Conservation (phyloP, 2,113 vertebrate genomes). For the Thunnus maccoyii region DNA sequence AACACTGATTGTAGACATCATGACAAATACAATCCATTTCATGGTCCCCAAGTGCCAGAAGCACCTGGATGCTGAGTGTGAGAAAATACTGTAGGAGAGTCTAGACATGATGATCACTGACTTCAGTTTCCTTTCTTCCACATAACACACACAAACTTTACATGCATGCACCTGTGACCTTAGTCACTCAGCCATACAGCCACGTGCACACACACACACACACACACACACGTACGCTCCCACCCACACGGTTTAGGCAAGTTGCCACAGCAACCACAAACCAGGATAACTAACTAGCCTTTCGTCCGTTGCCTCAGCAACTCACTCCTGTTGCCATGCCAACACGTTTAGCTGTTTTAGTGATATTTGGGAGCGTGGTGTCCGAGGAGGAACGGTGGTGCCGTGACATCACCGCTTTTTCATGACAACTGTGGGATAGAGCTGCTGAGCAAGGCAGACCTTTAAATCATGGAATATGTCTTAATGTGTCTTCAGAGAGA, state of each 20-base stretch:
- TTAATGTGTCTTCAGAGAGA: slow-evolving; percentile 79
- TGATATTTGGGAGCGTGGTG: slow-evolving; percentile 59
- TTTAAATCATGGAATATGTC: slow-evolving; percentile 76
- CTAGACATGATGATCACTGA: slow-evolving; percentile 48
- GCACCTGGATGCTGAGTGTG: slow-evolving; percentile 69
- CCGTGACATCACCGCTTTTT: slow-evolving; percentile 80
- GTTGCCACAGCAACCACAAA: slow-evolving; percentile 29
- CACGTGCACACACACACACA: slow-evolving; percentile 4
- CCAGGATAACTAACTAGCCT: slow-evolving; percentile 17
- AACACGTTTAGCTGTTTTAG: slow-evolving; percentile 62
- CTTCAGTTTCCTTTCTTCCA: slow-evolving; percentile 28
- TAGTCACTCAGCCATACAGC: slow-evolving; percentile 30
- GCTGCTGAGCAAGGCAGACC: slow-evolving; percentile 71
- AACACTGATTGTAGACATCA: slow-evolving; percentile 52
- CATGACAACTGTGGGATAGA: slow-evolving; percentile 74
- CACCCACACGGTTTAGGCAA: slow-evolving; percentile 38
- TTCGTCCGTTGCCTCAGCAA: slow-evolving; percentile 28
- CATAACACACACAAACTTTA: not conserved
- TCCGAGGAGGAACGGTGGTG: slow-evolving; percentile 39
- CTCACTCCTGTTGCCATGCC: slow-evolving; percentile 60
- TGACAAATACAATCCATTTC: slow-evolving; percentile 61
- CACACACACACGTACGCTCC: slow-evolving; percentile 5
- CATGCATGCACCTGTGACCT: slow-evolving; percentile 50
- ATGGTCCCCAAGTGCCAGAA: slow-evolving; percentile 62
- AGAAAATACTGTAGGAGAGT: slow-evolving; percentile 61